A percentile compares a stretch with the other conserved stretches of the same genome.
Conservation (phyloP, 2,888 invertebrate genomes). For the Andrena fulva region DNA sequence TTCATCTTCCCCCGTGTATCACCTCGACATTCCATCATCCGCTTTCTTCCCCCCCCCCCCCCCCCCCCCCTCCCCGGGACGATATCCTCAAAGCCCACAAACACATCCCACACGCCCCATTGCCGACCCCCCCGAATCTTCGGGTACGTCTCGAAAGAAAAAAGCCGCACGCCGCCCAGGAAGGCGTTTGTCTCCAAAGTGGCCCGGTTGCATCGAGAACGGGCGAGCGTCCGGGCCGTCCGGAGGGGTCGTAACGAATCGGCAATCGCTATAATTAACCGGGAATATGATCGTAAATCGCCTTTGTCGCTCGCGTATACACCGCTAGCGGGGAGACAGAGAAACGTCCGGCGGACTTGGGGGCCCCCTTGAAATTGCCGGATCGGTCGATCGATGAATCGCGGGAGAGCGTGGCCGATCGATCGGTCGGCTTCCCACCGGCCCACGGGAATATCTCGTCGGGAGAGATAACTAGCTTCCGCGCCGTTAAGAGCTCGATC, state of each 20-base stretch:
- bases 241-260: conserved; percentile 46
- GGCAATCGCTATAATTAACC: conserved; percentile 53
- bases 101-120: not conserved
- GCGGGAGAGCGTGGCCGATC: conserved; percentile 39
- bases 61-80: not conserved
- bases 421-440: conserved; percentile 46
- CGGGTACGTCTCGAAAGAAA: not conserved
- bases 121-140: not conserved
- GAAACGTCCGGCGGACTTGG: conserved; percentile 12
- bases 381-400: conserved; percentile 31
- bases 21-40: too few relatives aligned
- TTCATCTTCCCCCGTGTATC: too few relatives aligned
- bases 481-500: conserved; percentile 34
- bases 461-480: conserved; percentile 63
- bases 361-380: conserved; percentile 23
- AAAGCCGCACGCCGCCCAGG: not conserved
- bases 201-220: not conserved
- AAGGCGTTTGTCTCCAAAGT: conserved; percentile 7
- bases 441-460: conserved; percentile 32
- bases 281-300: conserved; percentile 62
- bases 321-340: conserved; percentile 15
- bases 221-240: not conserved
- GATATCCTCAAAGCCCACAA: not conserved
- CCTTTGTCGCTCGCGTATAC: conserved; percentile 30
- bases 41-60: not conserved